Percentiles rank a stretch among this genome's conserved stretches.
Conservation (phyloP, 2,113 vertebrate genomes). For the Neogobius melanostomus region DNA sequence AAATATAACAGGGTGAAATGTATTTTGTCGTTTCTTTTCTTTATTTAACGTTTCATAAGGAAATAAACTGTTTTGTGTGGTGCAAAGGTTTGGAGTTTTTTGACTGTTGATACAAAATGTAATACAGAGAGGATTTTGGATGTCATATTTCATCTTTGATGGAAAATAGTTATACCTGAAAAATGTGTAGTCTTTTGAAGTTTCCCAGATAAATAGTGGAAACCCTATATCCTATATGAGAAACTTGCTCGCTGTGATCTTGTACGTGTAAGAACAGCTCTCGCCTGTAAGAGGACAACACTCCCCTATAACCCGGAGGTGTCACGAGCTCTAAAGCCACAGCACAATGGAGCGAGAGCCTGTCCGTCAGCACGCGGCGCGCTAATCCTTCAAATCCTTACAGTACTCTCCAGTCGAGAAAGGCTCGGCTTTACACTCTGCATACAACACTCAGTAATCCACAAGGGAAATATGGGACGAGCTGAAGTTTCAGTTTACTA, state of each 20-base stretch:
- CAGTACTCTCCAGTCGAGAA: neutral
- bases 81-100: no score
- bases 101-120: no score
- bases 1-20: no score
- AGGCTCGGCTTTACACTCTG: neutral
- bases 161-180: no score
- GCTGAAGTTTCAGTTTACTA: neutral
- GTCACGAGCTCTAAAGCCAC: constrained; percentile 13
- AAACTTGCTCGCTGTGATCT: neutral
- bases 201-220: no score
- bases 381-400: constrained; percentile 29
- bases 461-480: neutral
- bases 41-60: no score
- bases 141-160: no score
- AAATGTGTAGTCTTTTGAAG: no score
- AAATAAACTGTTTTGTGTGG: no score
- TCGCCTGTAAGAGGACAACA: constrained; percentile 18
- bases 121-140: no score
- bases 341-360: constrained; percentile 17
- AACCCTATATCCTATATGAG: no score
- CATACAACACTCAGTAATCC: neutral
- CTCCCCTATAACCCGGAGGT: neutral
- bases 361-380: neutral
- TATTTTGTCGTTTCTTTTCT: no score
- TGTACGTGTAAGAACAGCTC: constrained; percentile 1